A percentile compares a stretch with the other conserved stretches of the same genome.
These are phyloP conservation scores for Zaprionus kolodkinae DNA, from an alignment of 1,140 invertebrate genomes.

Conservation along the genomic window DNA sequence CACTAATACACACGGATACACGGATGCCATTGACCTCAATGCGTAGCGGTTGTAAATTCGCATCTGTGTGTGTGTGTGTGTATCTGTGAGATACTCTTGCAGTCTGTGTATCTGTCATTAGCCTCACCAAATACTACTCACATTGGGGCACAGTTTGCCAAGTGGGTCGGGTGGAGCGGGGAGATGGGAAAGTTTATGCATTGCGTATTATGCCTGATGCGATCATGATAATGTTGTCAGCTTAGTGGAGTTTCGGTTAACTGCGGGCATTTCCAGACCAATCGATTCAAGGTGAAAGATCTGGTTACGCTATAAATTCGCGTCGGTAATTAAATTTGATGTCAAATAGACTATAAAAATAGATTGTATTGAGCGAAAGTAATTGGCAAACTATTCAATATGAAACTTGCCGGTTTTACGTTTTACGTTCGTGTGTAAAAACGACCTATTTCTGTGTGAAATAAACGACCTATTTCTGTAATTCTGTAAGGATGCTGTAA, in stretches of 20 bases:
- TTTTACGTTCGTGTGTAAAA: no score
- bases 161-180: background rate
- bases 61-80: slow-evolving; percentile 22
- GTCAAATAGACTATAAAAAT: background rate
- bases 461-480: no score
- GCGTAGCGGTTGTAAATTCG: slow-evolving; percentile 42
- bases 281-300: slow-evolving; percentile 18
- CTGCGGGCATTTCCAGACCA: slow-evolving; percentile 1
- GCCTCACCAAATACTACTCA: slow-evolving; percentile 14
- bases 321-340: background rate
- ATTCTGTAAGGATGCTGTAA: no score
- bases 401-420: background rate
- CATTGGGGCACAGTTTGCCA: slow-evolving; percentile 10
- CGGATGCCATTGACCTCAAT: slow-evolving; percentile 51
- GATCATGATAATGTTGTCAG: slow-evolving; percentile 17
- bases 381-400: background rate
- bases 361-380: background rate
- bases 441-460: no score
- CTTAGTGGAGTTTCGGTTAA: slow-evolving; percentile 23
- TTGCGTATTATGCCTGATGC: background rate
- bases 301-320: background rate
- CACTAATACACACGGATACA: slow-evolving; percentile 14
- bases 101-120: slow-evolving; percentile 17
- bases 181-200: slow-evolving; percentile 14
- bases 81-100: slow-evolving; percentile 38